phyloP scores from a whole-genome alignment of 1,140 invertebrate genomes.

The Gonioctena quinquepunctata region DNA sequence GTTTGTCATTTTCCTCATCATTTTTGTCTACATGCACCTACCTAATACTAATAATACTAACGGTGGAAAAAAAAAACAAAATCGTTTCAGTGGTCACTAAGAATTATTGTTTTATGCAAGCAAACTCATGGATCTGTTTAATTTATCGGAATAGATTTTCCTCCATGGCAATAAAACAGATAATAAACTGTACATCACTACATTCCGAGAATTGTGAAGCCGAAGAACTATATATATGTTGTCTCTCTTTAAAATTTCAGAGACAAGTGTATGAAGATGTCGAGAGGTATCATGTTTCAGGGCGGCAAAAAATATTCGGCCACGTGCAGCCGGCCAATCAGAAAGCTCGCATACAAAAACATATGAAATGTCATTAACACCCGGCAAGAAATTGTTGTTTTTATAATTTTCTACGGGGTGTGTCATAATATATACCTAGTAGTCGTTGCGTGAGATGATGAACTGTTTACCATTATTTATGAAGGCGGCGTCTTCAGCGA shows the following conservation, averaged over 20 bases:
- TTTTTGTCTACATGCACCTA: too few species aligned
- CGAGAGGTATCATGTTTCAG: slow-evolving; percentile 10
- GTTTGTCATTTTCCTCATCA: too few species aligned
- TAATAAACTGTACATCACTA: too few species aligned
- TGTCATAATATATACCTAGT: not conserved
- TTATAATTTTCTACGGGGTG: not conserved
- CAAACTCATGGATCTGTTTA: too few species aligned
- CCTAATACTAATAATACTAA: too few species aligned
- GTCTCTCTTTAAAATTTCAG: slow-evolving; percentile 13
- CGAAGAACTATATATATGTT: not conserved
- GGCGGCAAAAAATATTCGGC: slow-evolving; percentile 20
- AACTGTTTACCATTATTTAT: not conserved
- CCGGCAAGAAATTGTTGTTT: slow-evolving; percentile 2
- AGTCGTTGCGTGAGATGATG: not conserved
- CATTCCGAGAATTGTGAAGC: too few species aligned
- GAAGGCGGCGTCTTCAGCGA: too few species aligned
- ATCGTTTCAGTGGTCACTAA: too few species aligned
- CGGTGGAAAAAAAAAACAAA: too few species aligned
- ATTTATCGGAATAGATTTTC: too few species aligned
- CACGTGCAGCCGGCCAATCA: slow-evolving; percentile 33
- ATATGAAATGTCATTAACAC: slow-evolving; percentile 30
- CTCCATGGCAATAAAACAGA: too few species aligned
- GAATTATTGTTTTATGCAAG: too few species aligned
- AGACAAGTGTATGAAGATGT: slow-evolving; percentile 29
- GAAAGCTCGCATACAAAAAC: slow-evolving; percentile 2